phyloP scores from a whole-genome alignment of 2,113 vertebrate species.

The Reinhardtius hippoglossoides region DNA sequence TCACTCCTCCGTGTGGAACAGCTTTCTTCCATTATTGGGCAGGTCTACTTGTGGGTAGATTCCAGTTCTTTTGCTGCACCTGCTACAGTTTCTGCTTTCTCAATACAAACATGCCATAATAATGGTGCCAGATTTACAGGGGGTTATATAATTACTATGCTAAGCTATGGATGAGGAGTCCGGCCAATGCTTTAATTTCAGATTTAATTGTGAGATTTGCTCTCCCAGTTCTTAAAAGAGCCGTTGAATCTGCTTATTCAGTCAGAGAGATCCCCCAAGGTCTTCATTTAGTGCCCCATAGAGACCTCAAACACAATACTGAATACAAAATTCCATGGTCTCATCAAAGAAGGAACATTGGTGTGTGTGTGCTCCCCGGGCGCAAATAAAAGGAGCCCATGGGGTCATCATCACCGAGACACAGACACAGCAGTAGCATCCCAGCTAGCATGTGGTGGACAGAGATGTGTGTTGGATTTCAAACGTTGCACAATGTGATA shows the following conservation, averaged over 20 bases:
- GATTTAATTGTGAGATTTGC: not conserved
- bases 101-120: too few species aligned
- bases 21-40: not conserved
- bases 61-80: too few species aligned
- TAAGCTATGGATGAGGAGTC: too few species aligned
- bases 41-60: not conserved
- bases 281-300: conserved; percentile 12
- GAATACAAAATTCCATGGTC: conserved; percentile 34
- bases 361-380: not conserved
- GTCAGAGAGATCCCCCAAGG: conserved; percentile 3
- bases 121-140: too few species aligned
- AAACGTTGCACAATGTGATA: too few species aligned
- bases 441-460: not conserved
- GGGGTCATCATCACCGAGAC: not conserved
- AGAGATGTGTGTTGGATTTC: not conserved
- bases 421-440: not conserved
- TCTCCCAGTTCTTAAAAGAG: not conserved
- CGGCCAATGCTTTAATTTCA: not conserved
- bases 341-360: conserved; percentile 17
- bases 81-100: too few species aligned
- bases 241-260: not conserved
- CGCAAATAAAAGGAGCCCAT: not conserved
- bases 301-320: conserved; percentile 27
- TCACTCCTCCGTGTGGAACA: not conserved
- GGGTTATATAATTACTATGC: too few species aligned